Percentiles rank a stretch among this genome's conserved stretches.
phyloP scores from a whole-genome alignment of 1,140 invertebrate species.

The Euwallacea fornicatus region DNA sequence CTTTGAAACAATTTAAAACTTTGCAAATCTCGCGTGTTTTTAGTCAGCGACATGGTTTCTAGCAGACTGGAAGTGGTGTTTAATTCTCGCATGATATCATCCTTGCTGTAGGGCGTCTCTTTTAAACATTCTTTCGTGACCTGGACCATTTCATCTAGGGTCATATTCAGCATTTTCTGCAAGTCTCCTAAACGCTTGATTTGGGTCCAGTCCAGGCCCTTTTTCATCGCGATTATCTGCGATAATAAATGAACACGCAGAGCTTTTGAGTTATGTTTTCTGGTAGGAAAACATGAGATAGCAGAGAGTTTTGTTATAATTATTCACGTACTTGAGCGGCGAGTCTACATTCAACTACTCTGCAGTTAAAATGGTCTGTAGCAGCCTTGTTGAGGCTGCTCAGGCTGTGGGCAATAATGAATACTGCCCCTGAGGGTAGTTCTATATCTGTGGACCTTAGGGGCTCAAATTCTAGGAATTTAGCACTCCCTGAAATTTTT shows the following conservation, averaged over 20 bases:
- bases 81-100: constrained; percentile 72
- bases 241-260: constrained; percentile 2
- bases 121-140: constrained; percentile 68
- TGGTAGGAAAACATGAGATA: not conserved
- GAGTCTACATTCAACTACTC: constrained; percentile 92
- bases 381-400: constrained; percentile 93
- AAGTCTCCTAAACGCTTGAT: constrained; percentile 69
- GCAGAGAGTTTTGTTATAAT: not conserved
- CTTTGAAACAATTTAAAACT: constrained; percentile 82
- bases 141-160: constrained; percentile 68
- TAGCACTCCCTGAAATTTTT: constrained; percentile 67
- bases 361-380: constrained; percentile 84
- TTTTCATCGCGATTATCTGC: constrained; percentile 71
- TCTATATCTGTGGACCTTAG: constrained; percentile 74
- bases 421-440: constrained; percentile 79
- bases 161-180: constrained; percentile 65
- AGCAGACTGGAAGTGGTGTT: constrained; percentile 67
- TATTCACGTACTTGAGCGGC: constrained; percentile 70
- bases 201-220: constrained; percentile 64
- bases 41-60: constrained; percentile 65
- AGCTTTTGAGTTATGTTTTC: not conserved
- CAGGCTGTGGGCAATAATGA: constrained; percentile 93
- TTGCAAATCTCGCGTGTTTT: constrained; percentile 68
- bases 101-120: constrained; percentile 71
- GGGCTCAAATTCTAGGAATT: constrained; percentile 94